phyloP scores from a whole-genome alignment of 2,888 invertebrate genomes.

The Diarsia rubi region DNA sequence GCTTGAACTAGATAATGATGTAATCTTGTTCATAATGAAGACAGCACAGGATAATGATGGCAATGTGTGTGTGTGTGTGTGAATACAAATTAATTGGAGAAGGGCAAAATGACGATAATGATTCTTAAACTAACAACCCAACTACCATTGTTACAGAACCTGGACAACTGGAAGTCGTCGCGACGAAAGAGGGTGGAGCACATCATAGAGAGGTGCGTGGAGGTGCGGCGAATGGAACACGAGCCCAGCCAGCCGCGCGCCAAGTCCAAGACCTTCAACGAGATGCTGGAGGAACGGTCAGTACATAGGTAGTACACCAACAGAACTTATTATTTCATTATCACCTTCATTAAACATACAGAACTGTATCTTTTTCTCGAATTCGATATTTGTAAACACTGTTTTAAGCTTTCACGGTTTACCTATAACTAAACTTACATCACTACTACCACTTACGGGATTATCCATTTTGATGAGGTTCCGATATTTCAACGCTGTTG shows the following conservation, averaged over 20 bases:
- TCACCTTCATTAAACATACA: background rate
- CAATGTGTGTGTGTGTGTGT: no score
- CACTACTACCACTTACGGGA: no score
- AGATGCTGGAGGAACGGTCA: slow-evolving; percentile 97
- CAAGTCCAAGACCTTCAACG: slow-evolving; percentile 97
- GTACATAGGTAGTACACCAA: slow-evolving; percentile 65
- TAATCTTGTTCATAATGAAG: no score
- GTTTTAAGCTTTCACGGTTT: no score
- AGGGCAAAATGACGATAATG: no score
- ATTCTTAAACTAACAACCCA: background rate
- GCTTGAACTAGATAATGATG: no score
- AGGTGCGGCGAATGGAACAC: slow-evolving; percentile 96
- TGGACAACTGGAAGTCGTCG: slow-evolving; percentile 98
- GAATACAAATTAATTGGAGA: no score
- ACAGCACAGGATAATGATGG: no score
- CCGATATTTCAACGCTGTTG: no score
- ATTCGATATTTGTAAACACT: background rate
- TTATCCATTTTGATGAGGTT: no score
- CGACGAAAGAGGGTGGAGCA: slow-evolving; percentile 97
- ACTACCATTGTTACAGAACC: slow-evolving; percentile 91
- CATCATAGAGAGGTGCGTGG: slow-evolving; percentile 97
- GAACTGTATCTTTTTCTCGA: background rate
- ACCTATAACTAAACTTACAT: no score
- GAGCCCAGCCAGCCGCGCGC: slow-evolving; percentile 94
- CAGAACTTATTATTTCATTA: slow-evolving; percentile 22